Evolutionary conservation across 30 jellyfish, hydroid and myxozoan species (phyloP).

Genomic region (Turritopsis dohrnii): DNA sequence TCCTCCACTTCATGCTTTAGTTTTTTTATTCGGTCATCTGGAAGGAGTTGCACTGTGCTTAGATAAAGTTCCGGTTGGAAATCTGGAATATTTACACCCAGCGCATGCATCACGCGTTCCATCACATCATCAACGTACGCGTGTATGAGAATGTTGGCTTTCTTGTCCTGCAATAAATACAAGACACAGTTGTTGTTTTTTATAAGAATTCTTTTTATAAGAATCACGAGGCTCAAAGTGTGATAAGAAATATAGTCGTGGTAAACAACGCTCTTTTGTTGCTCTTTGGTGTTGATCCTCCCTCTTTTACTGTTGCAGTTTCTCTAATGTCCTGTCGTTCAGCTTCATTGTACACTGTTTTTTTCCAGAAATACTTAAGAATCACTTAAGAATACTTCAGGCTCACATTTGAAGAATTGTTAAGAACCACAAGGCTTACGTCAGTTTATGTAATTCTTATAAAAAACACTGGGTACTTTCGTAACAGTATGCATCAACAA

Average conservation of each 20-base stretch:
- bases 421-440: too few relatives aligned
- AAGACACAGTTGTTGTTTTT: neutral
- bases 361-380: too few relatives aligned
- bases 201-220: neutral
- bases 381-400: too few relatives aligned
- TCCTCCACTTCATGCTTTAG: neutral
- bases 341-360: too few relatives aligned
- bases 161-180: slow-evolving; percentile 59
- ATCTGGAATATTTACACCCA: slow-evolving; percentile 48
- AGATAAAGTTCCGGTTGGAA: slow-evolving; percentile 43
- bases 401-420: too few relatives aligned
- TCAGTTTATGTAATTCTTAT: too few relatives aligned
- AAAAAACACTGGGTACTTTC: too few relatives aligned
- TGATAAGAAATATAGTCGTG: too few relatives aligned
- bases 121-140: slow-evolving; percentile 88
- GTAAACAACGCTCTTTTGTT: neutral
- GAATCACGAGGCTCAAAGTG: too few relatives aligned
- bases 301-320: neutral
- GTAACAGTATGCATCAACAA: neutral
- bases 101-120: slow-evolving; percentile 66
- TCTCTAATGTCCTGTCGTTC: too few relatives aligned
- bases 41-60: slow-evolving; percentile 42
- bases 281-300: neutral
- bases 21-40: slow-evolving; percentile 32
- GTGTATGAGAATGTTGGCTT: slow-evolving; percentile 72